Base-by-base conservation (phyloP, 1,140 invertebrate genomes). In the Dermatophagoides farinae region DNA sequence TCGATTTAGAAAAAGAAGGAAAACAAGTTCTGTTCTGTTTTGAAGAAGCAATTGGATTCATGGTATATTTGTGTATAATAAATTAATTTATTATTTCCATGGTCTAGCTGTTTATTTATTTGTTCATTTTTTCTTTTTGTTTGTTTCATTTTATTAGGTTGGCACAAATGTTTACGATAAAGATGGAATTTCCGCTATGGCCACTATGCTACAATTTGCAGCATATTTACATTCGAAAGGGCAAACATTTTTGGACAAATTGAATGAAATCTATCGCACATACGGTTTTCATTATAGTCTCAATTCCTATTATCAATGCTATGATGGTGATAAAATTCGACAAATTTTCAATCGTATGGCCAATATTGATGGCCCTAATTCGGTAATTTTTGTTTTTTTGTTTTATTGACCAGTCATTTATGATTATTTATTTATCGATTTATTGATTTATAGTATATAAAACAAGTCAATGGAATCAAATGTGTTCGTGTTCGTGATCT, bases 1-100 rank as follows among this genome's bases (percentile, higher is more conserved):
- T 82, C 39, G 78, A 92, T n/a, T 70, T 93, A 25, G 72, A 77
- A 57, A 57, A 61, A 14, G 67, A 80, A 50, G 79, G 77, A 5
- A 85, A 88, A 67, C 72, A 72, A 0, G 84, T 97, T 0, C 70
- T 98, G 44, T 92, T 97, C 75, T 90, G 90, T 0, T 99, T 85
- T 73, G 95, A 99, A 75, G 78, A 81, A 67, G 77, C 79, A 14
- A 80, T 80, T 57, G 91, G 91, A 12, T 98, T 88, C 71, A 97
- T 98, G 92, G 86, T 59, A 37, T 14, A 4, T 51, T 22, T 12
- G 2, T 31, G 31, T 31, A 31, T 2, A 4, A 4, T 4, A 20
- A n/a, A 5, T 46, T 46, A 46, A 46, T 16, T 46, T 46, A 46
- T 46, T 46, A 46, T 46, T 46, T 46, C 1, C 14, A n/a, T 4